Evolutionary conservation across 2,888 invertebrate species (phyloP).

Genomic region (Chloroclystis v-ata): DNA sequence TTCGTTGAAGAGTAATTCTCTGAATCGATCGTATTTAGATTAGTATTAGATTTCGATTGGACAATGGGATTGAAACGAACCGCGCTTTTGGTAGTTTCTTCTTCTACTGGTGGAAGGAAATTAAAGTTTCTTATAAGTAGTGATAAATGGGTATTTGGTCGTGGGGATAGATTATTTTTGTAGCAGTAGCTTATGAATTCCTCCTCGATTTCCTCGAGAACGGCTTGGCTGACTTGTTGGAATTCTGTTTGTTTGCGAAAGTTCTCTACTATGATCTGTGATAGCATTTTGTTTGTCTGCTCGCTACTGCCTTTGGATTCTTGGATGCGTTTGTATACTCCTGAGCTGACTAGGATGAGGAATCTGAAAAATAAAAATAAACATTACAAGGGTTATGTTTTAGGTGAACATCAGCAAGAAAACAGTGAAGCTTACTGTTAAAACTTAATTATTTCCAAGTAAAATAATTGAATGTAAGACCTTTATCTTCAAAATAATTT

Average conservation of each 20-base stretch:
- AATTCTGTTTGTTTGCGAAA: constrained; percentile 88
- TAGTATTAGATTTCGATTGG: constrained; percentile 69
- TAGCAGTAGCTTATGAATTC: constrained; percentile 88
- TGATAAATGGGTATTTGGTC: constrained; percentile 89
- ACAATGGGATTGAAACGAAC: constrained; percentile 82
- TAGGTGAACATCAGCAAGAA: no score
- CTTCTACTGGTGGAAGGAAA: constrained; percentile 80
- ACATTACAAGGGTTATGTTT: no score
- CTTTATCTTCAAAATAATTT: no score
- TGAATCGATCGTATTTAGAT: constrained; percentile 64
- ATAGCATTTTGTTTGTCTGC: constrained; percentile 89
- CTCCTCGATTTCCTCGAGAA: constrained; percentile 89
- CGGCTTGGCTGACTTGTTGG: constrained; percentile 90
- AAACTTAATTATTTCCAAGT: no score
- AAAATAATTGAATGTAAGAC: no score
- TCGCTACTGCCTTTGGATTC: constrained; percentile 84
- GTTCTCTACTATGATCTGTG: constrained; percentile 88
- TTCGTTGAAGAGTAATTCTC: constrained; percentile 59
- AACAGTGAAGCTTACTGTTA: no score
- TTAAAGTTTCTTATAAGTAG: constrained; percentile 92
- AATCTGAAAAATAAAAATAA: constrained; percentile 72
- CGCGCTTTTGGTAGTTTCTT: constrained; percentile 64
- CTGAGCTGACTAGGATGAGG: constrained; percentile 90
- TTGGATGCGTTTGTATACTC: constrained; percentile 89
- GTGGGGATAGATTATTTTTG: constrained; percentile 69